phyloP scores from a whole-genome alignment of 1,140 invertebrate genomes.

The Matsumurasca onukii region DNA sequence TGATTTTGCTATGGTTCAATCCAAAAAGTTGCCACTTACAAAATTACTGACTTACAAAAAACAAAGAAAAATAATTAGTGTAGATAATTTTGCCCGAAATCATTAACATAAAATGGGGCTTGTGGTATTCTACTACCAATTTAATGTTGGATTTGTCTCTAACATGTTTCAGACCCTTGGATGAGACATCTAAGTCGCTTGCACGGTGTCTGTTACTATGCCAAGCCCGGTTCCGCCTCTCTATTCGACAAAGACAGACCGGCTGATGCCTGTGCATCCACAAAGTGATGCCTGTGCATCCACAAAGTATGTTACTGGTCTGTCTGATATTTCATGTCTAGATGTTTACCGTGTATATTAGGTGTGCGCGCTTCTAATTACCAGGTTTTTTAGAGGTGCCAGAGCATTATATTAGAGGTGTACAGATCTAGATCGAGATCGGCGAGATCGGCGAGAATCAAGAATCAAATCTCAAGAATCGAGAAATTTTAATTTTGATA shows the following conservation, averaged over 20 bases:
- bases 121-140: too few species aligned
- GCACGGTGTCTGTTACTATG: slow-evolving; percentile 54
- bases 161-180: slow-evolving; percentile 54
- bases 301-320: too few species aligned
- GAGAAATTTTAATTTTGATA: too few species aligned
- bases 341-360: neutral
- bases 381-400: neutral
- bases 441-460: too few species aligned
- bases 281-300: neutral
- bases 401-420: neutral
- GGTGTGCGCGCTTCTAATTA: neutral
- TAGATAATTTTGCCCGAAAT: too few species aligned
- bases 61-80: too few species aligned
- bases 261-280: slow-evolving; percentile 22
- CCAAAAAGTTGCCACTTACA: too few species aligned
- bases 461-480: too few species aligned
- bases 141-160: too few species aligned
- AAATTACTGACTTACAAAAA: too few species aligned
- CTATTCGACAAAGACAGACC: slow-evolving; percentile 50
- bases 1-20: too few species aligned
- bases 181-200: slow-evolving; percentile 52
- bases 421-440: neutral
- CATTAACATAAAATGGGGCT: too few species aligned
- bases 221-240: slow-evolving; percentile 48
- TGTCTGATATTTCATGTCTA: neutral